phyloP scores from a whole-genome alignment of 2,888 invertebrate species.

The Spatulosminthurus flaviceps region DNA sequence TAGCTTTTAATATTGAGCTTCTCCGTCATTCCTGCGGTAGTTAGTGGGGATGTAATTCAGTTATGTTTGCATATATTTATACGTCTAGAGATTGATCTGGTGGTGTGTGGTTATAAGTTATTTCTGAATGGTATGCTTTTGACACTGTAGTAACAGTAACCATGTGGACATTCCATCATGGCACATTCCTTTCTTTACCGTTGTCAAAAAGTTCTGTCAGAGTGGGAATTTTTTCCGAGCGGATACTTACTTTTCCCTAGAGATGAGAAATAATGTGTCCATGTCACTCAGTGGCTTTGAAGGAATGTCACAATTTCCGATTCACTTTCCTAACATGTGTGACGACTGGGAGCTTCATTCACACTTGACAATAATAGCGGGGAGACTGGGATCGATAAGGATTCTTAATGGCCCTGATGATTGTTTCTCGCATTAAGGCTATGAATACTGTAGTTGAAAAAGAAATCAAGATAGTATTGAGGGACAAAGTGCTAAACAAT shows the following conservation, averaged over 20 bases:
- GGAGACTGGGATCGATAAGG: conserved; percentile 7
- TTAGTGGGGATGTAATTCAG: too few species aligned
- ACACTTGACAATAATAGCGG: neutral
- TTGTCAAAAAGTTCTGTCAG: conserved; percentile 3
- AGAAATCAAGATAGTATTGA: neutral
- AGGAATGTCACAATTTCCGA: conserved; percentile 23
- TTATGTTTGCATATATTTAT: neutral
- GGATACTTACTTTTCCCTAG: neutral
- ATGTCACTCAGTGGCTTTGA: conserved; percentile 15
- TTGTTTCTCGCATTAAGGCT: neutral
- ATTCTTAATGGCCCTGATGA: neutral
- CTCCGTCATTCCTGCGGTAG: too few species aligned
- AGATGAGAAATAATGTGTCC: neutral
- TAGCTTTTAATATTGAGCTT: too few species aligned
- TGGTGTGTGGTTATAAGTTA: neutral
- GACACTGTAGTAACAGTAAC: neutral
- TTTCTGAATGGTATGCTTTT: neutral
- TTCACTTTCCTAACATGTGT: conserved; percentile 2
- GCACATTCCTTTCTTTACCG: conserved; percentile 5
- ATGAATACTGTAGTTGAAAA: neutral
- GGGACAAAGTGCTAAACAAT: neutral
- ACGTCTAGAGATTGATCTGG: neutral
- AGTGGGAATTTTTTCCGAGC: neutral
- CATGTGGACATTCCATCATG: neutral
- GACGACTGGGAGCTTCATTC: conserved; percentile 3